Evolutionary conservation across 37 sponge, comb jelly and placozoan species (phyloP).

Genomic region (Corticium candelabrum): DNA sequence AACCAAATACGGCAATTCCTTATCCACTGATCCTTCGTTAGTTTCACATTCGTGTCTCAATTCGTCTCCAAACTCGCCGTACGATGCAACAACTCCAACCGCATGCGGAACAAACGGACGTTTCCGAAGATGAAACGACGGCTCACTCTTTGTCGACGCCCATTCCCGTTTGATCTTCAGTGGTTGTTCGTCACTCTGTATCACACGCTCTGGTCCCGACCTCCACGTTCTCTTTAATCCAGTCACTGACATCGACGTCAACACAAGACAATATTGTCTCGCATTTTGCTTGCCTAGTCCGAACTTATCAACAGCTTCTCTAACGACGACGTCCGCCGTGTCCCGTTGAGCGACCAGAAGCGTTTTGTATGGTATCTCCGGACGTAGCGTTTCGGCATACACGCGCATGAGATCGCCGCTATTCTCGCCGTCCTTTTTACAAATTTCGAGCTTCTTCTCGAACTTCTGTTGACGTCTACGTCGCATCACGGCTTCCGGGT

Average conservation of each 20-base stretch:
- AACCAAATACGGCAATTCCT: too few species aligned
- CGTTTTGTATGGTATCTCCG: slow-evolving; percentile 60
- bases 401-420: slow-evolving; percentile 22
- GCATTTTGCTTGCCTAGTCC: slow-evolving; percentile 34
- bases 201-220: neutral
- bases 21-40: too few species aligned
- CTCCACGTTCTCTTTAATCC: neutral
- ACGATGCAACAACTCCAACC: neutral
- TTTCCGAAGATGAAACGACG: neutral
- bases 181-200: neutral
- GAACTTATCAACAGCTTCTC: slow-evolving; percentile 42
- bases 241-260: slow-evolving; percentile 3
- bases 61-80: too few species aligned
- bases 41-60: too few species aligned
- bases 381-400: slow-evolving; percentile 45
- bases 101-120: slow-evolving; percentile 1
- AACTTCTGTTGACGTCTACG: slow-evolving; percentile 36
- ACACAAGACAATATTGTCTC: slow-evolving; percentile 47
- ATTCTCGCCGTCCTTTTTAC: slow-evolving; percentile 14
- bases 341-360: slow-evolving; percentile 25
- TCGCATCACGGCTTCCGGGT: slow-evolving; percentile 57
- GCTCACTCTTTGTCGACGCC: neutral
- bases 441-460: slow-evolving; percentile 14
- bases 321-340: slow-evolving; percentile 38
- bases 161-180: neutral